Percentiles rank a stretch among this genome's conserved stretches.
Conservation (phyloP, 2,113 vertebrate genomes). For the Chlorodrepanis virens region DNA sequence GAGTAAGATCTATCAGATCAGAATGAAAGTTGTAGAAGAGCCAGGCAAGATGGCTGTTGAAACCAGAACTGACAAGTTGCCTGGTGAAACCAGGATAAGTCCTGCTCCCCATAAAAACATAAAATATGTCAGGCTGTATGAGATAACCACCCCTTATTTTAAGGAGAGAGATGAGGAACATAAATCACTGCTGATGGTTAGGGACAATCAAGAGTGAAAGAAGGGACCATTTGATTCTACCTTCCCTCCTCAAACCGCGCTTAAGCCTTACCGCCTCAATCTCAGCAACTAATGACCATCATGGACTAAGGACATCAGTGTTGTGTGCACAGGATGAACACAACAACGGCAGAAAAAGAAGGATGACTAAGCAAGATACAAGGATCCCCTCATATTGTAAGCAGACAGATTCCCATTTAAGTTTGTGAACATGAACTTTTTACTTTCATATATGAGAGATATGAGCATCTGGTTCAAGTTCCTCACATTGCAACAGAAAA, state of each 20-base stretch:
- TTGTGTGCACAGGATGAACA: background rate
- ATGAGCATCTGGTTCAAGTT: background rate
- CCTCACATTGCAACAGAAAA: background rate
- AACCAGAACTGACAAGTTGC: background rate
- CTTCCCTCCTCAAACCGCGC: background rate
- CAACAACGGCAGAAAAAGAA: background rate
- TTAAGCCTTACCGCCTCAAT: background rate
- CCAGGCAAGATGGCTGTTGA: background rate
- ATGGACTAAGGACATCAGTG: rapidly evolving
- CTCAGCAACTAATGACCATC: background rate
- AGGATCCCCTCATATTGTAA: background rate
- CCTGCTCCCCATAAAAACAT: background rate
- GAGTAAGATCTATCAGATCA: background rate
- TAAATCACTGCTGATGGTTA: background rate
- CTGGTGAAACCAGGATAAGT: background rate
- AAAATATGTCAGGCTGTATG: rapidly evolving
- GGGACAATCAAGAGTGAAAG: background rate
- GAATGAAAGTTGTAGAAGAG: background rate
- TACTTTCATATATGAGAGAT: background rate
- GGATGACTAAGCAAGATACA: background rate
- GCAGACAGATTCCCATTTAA: background rate
- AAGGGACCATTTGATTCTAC: rapidly evolving
- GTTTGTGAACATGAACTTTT: background rate
- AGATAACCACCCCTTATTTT: background rate
- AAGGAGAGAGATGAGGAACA: background rate